These are phyloP conservation scores for Siniperca knerii DNA, from an alignment of 2,113 vertebrate species.

Conservation along the genomic window DNA sequence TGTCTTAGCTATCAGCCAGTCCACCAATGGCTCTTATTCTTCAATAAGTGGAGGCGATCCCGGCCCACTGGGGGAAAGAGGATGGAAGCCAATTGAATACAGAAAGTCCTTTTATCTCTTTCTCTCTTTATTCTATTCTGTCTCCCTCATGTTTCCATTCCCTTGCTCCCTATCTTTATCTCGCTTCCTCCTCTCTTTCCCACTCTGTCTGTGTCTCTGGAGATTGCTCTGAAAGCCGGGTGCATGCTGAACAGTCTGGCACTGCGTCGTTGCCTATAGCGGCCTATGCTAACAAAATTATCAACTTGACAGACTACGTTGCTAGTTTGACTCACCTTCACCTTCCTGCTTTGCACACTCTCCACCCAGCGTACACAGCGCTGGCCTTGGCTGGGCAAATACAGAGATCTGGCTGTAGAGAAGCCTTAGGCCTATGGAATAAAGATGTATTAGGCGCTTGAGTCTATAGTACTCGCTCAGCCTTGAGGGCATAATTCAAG, in stretches of 20 bases:
- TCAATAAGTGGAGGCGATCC: constrained; percentile 71
- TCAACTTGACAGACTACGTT: constrained; percentile 45
- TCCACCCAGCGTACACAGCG: not conserved
- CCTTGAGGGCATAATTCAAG: constrained; percentile 33
- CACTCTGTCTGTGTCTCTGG: constrained; percentile 47
- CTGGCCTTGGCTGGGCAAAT: constrained; percentile 39
- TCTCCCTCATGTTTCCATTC: constrained; percentile 65
- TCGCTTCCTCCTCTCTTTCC: constrained; percentile 20
- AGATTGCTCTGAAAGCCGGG: constrained; percentile 51
- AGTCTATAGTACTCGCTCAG: constrained; percentile 35
- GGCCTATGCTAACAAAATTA: constrained; percentile 68
- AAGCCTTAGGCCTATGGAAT: constrained; percentile 34
- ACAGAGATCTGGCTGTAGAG: constrained; percentile 23
- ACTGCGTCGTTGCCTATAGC: constrained; percentile 27
- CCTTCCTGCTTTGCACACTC: constrained; percentile 21
- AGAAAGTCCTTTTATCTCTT: constrained; percentile 75
- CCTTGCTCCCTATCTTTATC: constrained; percentile 56
- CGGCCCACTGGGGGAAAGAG: constrained; percentile 49
- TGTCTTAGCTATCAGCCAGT: constrained; percentile 69
- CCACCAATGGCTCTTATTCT: constrained; percentile 66
- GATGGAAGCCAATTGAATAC: constrained; percentile 64
- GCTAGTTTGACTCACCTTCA: constrained; percentile 61
- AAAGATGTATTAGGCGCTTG: constrained; percentile 51
- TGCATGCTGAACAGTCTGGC: constrained; percentile 48
- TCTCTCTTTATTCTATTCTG: constrained; percentile 64